Percentiles rank a stretch among this genome's conserved stretches.
Evolutionary conservation across 2,113 vertebrate species (phyloP).

Genomic region (Macrotis lagotis): DNA sequence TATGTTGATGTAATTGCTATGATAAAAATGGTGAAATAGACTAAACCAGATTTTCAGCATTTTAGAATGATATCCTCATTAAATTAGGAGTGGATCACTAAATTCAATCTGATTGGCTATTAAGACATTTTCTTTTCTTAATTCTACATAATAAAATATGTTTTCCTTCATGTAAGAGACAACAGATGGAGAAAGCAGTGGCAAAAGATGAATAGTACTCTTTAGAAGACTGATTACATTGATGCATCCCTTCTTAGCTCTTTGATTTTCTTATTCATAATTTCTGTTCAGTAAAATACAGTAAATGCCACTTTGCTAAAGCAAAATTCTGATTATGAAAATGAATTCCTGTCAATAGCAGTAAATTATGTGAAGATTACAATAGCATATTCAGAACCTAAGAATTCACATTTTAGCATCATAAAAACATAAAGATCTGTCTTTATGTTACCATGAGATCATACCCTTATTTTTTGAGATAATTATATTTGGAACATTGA

Average conservation of each 20-base stretch:
- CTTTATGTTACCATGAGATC: neutral
- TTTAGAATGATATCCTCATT: conserved; percentile 61
- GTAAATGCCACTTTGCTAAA: conserved; percentile 27
- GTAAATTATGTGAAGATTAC: neutral
- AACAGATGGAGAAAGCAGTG: neutral
- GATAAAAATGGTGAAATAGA: conserved; percentile 71
- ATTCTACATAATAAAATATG: conserved; percentile 59
- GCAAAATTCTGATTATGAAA: conserved; percentile 36
- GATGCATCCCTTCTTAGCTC: conserved; percentile 45
- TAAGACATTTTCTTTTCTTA: conserved; percentile 64
- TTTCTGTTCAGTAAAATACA: conserved; percentile 55
- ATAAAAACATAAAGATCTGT: neutral
- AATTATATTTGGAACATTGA: neutral
- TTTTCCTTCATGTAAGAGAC: conserved; percentile 44
- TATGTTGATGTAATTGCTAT: conserved; percentile 79
- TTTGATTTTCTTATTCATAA: conserved; percentile 67
- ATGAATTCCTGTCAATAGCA: neutral
- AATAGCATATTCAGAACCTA: neutral
- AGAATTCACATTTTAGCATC: neutral
- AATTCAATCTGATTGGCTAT: conserved; percentile 70
- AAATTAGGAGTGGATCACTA: conserved; percentile 72
- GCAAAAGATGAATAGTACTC: conserved; percentile 44
- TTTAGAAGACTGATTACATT: conserved; percentile 58
- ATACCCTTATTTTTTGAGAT: neutral
- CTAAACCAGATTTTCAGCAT: conserved; percentile 70